Conservation (phyloP, 2,113 vertebrate species). For the Bufo bufo region DNA sequence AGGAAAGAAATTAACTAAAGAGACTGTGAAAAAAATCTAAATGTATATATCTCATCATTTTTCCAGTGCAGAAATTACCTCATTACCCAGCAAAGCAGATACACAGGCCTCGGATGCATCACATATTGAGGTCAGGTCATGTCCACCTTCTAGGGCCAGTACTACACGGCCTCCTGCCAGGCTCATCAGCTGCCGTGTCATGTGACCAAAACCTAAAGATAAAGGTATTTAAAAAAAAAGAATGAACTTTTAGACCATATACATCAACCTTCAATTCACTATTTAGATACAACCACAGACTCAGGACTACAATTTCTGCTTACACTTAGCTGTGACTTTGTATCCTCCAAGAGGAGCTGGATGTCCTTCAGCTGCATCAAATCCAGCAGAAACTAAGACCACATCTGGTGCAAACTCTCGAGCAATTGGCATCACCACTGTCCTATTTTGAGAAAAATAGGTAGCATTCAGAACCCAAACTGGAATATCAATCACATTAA, state of each 20-base stretch:
- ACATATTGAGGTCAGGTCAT: conserved; percentile 89
- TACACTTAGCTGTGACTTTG: conserved; percentile 94
- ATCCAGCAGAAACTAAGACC: conserved; percentile 91
- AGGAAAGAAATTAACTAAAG: too few species aligned
- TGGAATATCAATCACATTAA: neutral
- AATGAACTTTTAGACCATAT: neutral
- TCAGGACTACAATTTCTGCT: conserved; percentile 62
- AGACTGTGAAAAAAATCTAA: too few species aligned
- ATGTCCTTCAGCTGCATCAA: conserved; percentile 89
- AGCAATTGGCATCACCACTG: conserved; percentile 92
- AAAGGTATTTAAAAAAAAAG: neutral
- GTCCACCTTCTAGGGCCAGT: conserved; percentile 87
- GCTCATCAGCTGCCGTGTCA: conserved; percentile 92
- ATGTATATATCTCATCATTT: too few species aligned
- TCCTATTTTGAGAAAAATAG: conserved; percentile 69
- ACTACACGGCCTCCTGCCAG: conserved; percentile 86
- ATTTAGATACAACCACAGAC: too few species aligned
- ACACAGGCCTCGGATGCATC: conserved; percentile 91
- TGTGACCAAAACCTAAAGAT: conserved; percentile 87
- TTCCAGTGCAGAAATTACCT: conserved; percentile 71
- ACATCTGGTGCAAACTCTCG: conserved; percentile 89
- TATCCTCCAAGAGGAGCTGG: conserved; percentile 83
- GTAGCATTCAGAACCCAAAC: neutral
- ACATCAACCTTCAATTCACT: neutral
- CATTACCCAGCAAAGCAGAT: conserved; percentile 84